Percentiles rank a stretch among this genome's conserved stretches.
Conservation (phyloP, 1,140 invertebrate genomes). For the Rhagoletis pomonella region DNA sequence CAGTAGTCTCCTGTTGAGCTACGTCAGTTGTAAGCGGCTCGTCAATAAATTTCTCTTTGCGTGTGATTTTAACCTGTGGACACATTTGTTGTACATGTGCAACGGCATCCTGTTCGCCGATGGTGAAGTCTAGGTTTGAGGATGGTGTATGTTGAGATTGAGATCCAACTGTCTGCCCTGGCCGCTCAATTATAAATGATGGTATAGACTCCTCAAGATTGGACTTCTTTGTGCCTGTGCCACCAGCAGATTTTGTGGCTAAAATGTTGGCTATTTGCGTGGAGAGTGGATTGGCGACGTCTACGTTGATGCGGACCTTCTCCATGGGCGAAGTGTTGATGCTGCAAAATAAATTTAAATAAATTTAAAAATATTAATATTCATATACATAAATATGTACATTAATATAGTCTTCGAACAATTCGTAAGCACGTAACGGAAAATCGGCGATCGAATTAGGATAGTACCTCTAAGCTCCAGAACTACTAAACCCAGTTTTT, state of each 20-base stretch:
- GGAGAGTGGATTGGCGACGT: slow-evolving; percentile 55
- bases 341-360: neutral
- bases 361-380: too few relatives aligned
- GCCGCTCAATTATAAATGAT: slow-evolving; percentile 57
- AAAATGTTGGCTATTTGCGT: slow-evolving; percentile 56
- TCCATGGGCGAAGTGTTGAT: slow-evolving; percentile 42
- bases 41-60: slow-evolving; percentile 52
- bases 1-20: neutral
- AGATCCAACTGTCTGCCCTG: neutral
- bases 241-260: slow-evolving; percentile 10
- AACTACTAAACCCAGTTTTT: too few relatives aligned
- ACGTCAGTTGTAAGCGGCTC: neutral
- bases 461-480: too few relatives aligned
- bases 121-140: neutral
- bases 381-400: too few relatives aligned
- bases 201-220: slow-evolving; percentile 58
- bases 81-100: slow-evolving; percentile 53
- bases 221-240: slow-evolving; percentile 27
- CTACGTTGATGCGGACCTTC: slow-evolving; percentile 55
- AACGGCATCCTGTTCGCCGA: slow-evolving; percentile 39
- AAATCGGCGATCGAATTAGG: too few relatives aligned
- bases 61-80: slow-evolving; percentile 54
- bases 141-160: neutral
- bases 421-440: too few relatives aligned
- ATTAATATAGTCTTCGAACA: too few relatives aligned